Evolutionary conservation across 1,140 invertebrate genomes (phyloP), one percentile per base, ranked within the genome.

Genomic region (Drosophila sucinea): DNA sequence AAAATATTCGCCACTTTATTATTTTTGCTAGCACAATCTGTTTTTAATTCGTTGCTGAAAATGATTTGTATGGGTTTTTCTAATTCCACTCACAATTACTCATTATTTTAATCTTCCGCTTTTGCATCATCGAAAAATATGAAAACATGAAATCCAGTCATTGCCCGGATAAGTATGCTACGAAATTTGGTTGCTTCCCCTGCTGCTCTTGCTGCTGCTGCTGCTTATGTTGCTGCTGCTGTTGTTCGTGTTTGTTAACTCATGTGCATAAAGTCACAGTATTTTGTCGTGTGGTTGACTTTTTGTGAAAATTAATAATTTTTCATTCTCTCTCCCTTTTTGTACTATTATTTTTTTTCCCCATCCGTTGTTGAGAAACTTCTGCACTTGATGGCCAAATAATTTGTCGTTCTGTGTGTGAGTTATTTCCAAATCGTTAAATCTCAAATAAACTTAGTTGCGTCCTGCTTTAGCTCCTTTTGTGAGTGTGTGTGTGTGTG

Each of bases 401-500:
- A 89, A 87, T 87, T 87, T 87, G 77, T 87, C 83, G 80, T 84
- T 71, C 79, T 69, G 67, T 81, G 65, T 76, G 77, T 77, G 77
- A 55, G 63, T 87, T 87, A 75, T 89, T 87, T 87, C 83, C 83
- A 75, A 84, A 89, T 89, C 83, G 83, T 87, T 87, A 89, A 89
- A 73, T 67, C 73, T 62, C 71, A 84, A 87, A 89, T 84, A 67
- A 84, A 89, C 56, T 80, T 57, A 32, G 63, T 55, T 51, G 44
- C 23, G 44, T 51, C 44, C 44, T 51, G 44, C 44, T 51, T 10
- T 11, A 23, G 23, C 44, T 47, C 1, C n/a, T 44, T 77, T 41
- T 51, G 80, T 51, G 35, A 67, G 65, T 58, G 44, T 44, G 2
- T 10, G 38, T 40, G 38, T 40, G 10, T 40, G 38, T 17, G 11